These are phyloP conservation scores for Schizopygopsis malacanthus DNA, from an alignment of 2,797 vertebrate genomes.

Conservation along the genomic window DNA sequence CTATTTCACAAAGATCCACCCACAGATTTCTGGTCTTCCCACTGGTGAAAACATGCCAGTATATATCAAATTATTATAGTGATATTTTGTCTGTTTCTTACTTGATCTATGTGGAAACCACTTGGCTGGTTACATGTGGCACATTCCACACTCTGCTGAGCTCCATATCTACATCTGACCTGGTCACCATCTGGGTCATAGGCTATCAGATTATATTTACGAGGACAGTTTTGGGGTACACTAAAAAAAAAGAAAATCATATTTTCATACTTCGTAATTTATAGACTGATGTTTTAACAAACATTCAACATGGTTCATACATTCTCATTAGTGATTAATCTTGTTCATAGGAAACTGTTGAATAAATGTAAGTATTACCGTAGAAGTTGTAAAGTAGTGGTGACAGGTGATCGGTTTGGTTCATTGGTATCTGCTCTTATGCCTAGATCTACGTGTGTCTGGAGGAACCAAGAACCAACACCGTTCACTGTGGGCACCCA, in stretches of 20 bases:
- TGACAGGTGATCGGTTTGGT: conserved; percentile 60
- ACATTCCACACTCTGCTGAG: background rate
- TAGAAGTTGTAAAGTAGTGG: conserved; percentile 43
- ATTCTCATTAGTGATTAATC: background rate
- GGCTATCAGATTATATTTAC: conserved; percentile 22
- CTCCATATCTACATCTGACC: conserved; percentile 67
- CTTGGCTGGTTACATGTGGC: conserved; percentile 38
- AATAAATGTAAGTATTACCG: conserved; percentile 18
- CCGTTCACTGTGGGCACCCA: conserved; percentile 17
- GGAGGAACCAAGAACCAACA: accelerated
- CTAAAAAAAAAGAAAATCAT: conserved; percentile 16
- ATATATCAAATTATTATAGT: background rate
- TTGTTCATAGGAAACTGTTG: background rate
- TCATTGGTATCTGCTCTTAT: conserved; percentile 62
- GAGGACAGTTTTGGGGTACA: conserved; percentile 62
- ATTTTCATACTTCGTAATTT: too few species aligned
- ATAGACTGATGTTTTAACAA: background rate
- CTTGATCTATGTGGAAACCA: conserved; percentile 22
- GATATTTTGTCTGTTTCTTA: conserved; percentile 17
- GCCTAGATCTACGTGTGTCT: conserved; percentile 63
- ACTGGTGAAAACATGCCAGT: background rate
- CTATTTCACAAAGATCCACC: background rate
- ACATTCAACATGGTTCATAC: background rate
- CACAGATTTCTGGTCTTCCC: background rate
- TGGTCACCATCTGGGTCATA: conserved; percentile 66